Evolutionary conservation across 1,140 invertebrate species (phyloP).

Genomic region (Zaprionus gabonicus): DNA sequence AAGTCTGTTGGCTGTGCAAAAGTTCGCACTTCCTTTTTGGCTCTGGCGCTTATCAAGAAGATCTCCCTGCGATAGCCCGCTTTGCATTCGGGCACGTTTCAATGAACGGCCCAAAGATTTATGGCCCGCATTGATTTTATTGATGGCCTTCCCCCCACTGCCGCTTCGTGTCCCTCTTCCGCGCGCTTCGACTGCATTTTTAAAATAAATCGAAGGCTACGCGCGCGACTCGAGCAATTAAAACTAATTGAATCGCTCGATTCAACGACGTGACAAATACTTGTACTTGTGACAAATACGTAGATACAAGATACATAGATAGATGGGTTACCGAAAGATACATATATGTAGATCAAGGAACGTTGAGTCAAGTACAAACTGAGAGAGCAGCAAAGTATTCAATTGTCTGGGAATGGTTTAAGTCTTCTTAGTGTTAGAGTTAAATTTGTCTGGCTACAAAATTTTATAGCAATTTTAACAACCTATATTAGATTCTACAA

Average conservation of each 20-base stretch:
- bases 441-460: too few species aligned
- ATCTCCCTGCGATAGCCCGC: slow-evolving; percentile 24
- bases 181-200: slow-evolving; percentile 31
- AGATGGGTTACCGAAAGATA: background rate
- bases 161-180: background rate
- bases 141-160: slow-evolving; percentile 51
- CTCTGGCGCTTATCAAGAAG: slow-evolving; percentile 53
- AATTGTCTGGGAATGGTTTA: background rate
- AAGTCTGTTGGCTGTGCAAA: slow-evolving; percentile 40
- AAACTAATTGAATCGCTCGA: slow-evolving; percentile 75
- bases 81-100: slow-evolving; percentile 65
- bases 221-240: slow-evolving; percentile 59
- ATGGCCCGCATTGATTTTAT: slow-evolving; percentile 79
- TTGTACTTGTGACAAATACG: slow-evolving; percentile 5
- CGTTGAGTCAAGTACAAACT: background rate
- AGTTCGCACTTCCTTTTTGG: slow-evolving; percentile 51
- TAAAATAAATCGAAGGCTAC: slow-evolving; percentile 66
- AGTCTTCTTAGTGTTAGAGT: too few species aligned
- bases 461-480: too few species aligned
- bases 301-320: background rate
- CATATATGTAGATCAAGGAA: background rate
- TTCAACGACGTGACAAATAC: slow-evolving; percentile 22
- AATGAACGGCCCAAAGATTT: slow-evolving; percentile 75
- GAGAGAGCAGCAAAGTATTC: background rate
- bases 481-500: too few species aligned